Conservation (phyloP, 2,888 invertebrate genomes). For the Polyploca ridens region DNA sequence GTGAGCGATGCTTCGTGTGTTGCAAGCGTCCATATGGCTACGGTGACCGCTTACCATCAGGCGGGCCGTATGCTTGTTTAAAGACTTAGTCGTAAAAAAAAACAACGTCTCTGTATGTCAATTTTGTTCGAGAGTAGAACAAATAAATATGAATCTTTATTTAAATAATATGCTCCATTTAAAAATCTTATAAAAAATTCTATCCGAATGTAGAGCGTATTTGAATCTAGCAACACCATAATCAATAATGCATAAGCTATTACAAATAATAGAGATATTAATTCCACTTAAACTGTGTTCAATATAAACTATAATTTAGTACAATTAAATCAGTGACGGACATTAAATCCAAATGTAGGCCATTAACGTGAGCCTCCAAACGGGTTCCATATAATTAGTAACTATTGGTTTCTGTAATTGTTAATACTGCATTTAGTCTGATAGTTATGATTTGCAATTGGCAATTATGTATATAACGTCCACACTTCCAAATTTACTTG, state of each 20-base stretch:
- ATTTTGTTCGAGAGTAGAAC: too few relatives aligned
- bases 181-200: too few relatives aligned
- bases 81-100: too few relatives aligned
- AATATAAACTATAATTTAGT: constrained; percentile 6
- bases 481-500: background rate
- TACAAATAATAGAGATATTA: background rate
- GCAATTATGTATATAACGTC: background rate
- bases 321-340: background rate
- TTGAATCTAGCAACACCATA: too few relatives aligned
- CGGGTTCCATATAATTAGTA: background rate
- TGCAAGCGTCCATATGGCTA: too few relatives aligned
- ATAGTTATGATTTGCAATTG: background rate
- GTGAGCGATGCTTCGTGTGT: too few relatives aligned
- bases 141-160: too few relatives aligned
- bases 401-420: background rate
- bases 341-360: background rate
- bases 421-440: background rate
- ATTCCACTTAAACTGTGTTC: background rate
- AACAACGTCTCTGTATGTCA: too few relatives aligned
- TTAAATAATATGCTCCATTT: too few relatives aligned
- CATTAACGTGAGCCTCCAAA: background rate
- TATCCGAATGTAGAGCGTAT: too few relatives aligned
- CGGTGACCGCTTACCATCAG: too few relatives aligned
- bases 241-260: background rate
- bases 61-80: too few relatives aligned